These are phyloP conservation scores for Cataglyphis livida DNA, from an alignment of 2,888 invertebrate species.

Conservation along the genomic window DNA sequence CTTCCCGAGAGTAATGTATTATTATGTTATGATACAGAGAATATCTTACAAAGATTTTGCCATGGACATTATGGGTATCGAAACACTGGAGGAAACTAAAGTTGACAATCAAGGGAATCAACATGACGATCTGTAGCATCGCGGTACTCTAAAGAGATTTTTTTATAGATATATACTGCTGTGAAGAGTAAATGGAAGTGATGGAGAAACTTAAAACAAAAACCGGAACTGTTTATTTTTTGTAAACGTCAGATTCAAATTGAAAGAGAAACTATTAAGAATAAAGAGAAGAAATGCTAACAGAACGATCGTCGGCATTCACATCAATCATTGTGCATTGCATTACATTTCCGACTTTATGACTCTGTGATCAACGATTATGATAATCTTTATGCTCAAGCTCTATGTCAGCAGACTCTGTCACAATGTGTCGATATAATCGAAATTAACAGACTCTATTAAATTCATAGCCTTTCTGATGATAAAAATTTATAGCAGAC, in stretches of 20 bases:
- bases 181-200: slow-evolving; percentile 28
- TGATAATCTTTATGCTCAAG: neutral
- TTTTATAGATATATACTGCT: slow-evolving; percentile 50
- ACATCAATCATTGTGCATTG: no score
- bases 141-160: slow-evolving; percentile 61
- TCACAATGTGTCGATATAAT: neutral
- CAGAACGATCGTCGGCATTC: neutral
- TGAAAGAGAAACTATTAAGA: neutral
- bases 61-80: slow-evolving; percentile 78
- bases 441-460: neutral
- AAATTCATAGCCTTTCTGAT: neutral
- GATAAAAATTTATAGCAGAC: neutral
- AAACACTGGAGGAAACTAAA: slow-evolving; percentile 72
- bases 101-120: slow-evolving; percentile 64
- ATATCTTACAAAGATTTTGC: slow-evolving; percentile 83
- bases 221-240: neutral
- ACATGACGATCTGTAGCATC: slow-evolving; percentile 61
- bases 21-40: slow-evolving; percentile 81
- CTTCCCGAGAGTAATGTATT: slow-evolving; percentile 79
- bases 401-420: neutral
- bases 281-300: neutral
- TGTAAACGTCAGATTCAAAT: slow-evolving; percentile 27
- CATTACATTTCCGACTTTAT: no score
- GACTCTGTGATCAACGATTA: neutral
- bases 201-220: slow-evolving; percentile 12